Percentiles rank a stretch among this genome's conserved stretches.
Conservation (phyloP, 2,888 invertebrate species). For the Deroplatys truncata region DNA sequence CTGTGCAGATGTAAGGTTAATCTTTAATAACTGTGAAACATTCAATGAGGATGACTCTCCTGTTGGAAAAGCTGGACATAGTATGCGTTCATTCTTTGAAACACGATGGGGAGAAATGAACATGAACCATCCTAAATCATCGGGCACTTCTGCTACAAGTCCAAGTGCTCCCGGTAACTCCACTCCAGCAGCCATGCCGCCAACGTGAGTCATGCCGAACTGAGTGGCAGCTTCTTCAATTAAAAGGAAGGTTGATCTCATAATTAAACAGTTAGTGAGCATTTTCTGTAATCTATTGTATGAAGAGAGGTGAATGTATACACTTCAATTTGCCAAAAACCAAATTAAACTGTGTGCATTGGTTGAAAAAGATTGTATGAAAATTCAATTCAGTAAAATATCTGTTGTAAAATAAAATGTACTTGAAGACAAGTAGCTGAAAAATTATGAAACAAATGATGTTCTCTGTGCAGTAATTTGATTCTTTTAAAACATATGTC, state of each 20-base stretch:
- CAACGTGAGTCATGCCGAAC: background rate
- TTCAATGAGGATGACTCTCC: conserved; percentile 99
- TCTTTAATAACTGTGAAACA: conserved; percentile 96
- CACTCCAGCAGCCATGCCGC: background rate
- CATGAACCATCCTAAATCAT: conserved; percentile 37
- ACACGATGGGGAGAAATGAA: conserved; percentile 76
- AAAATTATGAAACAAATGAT: background rate
- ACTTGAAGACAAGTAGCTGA: background rate
- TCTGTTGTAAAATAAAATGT: background rate
- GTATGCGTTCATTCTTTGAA: conserved; percentile 89
- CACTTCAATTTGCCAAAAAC: too few species aligned
- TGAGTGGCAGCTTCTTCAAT: background rate
- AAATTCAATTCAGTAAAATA: background rate
- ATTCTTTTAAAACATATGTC: background rate
- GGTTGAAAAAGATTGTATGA: too few species aligned
- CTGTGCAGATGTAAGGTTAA: conserved; percentile 84
- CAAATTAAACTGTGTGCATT: background rate
- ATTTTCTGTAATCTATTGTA: background rate
- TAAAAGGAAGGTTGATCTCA: background rate
- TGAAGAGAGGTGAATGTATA: background rate
- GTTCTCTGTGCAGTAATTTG: background rate
- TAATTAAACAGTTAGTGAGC: background rate
- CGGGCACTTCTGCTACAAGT: background rate
- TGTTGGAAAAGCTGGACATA: conserved; percentile 93
- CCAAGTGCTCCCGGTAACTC: background rate